A percentile compares a stretch with the other conserved stretches of the same genome.
Conservation (phyloP, 2,888 invertebrate species). For the Mellilla xanthometata region DNA sequence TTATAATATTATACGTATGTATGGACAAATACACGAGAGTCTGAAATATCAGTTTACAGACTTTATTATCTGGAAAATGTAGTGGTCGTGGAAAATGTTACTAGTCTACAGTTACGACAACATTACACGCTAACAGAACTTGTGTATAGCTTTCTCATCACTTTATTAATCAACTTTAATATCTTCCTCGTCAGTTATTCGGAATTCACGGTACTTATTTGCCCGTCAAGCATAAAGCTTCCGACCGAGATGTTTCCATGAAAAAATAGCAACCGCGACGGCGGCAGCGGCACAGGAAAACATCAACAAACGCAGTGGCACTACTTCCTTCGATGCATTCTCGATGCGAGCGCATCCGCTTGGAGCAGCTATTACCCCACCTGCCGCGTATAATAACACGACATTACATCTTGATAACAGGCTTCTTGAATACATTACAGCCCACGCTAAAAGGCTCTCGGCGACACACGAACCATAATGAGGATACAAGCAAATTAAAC, state of each 20-base stretch:
- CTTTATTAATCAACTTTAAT: conserved; percentile 4
- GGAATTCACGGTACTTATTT: conserved; percentile 23
- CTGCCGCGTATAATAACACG: conserved; percentile 27
- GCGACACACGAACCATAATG: conserved; percentile 15
- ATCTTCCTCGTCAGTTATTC: conserved; percentile 15
- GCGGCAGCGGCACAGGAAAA: conserved; percentile 46
- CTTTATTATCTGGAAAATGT: too few species aligned
- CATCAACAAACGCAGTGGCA: conserved; percentile 45
- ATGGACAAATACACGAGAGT: background rate
- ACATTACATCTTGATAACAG: conserved; percentile 29
- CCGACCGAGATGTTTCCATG: conserved; percentile 38
- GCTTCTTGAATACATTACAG: conserved; percentile 18
- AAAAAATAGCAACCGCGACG: conserved; percentile 29
- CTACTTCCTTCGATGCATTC: conserved; percentile 44
- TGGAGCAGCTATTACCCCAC: conserved; percentile 29
- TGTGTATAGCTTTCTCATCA: too few species aligned
- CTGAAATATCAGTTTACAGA: too few species aligned
- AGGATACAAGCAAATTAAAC: conserved; percentile 13
- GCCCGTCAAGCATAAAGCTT: conserved; percentile 30
- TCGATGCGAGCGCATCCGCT: conserved; percentile 38
- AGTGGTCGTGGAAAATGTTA: too few species aligned
- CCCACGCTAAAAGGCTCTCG: conserved; percentile 1
- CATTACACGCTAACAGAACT: too few species aligned
- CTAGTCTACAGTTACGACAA: too few species aligned
- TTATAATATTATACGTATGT: background rate